These are phyloP conservation scores for Ameiurus melas DNA, from an alignment of 2,113 vertebrate genomes.

Conservation along the genomic window DNA sequence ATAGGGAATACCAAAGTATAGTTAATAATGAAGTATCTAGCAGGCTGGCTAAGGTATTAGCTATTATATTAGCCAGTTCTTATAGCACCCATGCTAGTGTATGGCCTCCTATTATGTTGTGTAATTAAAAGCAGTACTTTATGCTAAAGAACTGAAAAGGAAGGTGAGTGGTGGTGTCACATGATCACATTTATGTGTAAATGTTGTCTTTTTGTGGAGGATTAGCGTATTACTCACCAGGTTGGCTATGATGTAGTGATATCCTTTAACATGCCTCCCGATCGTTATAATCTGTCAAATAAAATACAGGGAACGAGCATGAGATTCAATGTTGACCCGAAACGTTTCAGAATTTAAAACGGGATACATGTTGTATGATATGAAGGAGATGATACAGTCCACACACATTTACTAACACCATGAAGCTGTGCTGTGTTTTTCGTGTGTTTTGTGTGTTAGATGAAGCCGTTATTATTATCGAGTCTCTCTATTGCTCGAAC, in stretches of 20 bases:
- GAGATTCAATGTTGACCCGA: neutral
- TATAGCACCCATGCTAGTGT: neutral
- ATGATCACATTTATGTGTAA: neutral
- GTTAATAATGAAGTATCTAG: neutral
- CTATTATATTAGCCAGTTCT: neutral
- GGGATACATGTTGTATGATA: neutral
- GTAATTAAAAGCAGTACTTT: neutral
- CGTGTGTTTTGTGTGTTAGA: constrained; percentile 15
- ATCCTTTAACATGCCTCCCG: constrained; percentile 97
- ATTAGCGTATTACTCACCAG: constrained; percentile 78
- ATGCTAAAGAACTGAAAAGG: neutral
- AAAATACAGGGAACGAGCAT: neutral
- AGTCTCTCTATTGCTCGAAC: constrained; percentile 56
- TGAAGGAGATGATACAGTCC: neutral
- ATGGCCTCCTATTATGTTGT: neutral
- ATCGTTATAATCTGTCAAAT: constrained; percentile 90
- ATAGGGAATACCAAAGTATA: neutral
- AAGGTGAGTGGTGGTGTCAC: neutral
- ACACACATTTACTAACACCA: neutral
- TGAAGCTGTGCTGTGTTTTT: neutral
- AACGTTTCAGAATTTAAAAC: neutral
- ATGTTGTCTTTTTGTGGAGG: neutral
- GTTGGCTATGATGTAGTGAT: constrained; percentile 98
- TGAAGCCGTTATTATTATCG: constrained; percentile 54
- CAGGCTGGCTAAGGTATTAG: neutral